Conservation (phyloP, 2,888 invertebrate genomes). For the Pristionchus exspectatus region DNA sequence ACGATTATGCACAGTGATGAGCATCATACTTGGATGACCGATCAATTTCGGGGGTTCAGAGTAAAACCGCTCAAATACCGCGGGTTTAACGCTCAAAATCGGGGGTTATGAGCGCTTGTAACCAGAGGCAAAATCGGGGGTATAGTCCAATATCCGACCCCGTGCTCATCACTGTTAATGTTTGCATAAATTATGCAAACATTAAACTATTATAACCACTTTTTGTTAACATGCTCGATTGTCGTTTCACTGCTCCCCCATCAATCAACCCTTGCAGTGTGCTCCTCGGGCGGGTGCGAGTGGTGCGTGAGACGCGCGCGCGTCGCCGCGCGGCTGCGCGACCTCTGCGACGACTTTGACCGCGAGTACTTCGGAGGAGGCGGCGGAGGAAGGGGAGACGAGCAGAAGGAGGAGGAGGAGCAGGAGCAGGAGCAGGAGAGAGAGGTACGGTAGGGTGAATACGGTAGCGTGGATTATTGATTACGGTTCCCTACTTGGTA, state of each 20-base stretch:
- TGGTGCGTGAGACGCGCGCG: conserved; percentile 46
- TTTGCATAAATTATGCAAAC: too few relatives aligned
- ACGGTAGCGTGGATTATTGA: not conserved
- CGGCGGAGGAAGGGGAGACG: not conserved
- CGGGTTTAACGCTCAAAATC: too few relatives aligned
- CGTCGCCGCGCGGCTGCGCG: conserved; percentile 36
- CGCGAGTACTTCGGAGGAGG: not conserved
- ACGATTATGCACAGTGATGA: too few relatives aligned
- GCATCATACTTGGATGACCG: too few relatives aligned
- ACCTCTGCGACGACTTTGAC: conserved; percentile 25
- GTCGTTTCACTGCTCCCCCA: not conserved
- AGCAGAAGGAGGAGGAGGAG: not conserved
- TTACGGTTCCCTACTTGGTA: too few relatives aligned
- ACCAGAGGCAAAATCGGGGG: too few relatives aligned
- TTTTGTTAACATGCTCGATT: not conserved
- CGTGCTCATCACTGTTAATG: too few relatives aligned
- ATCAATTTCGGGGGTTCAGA: too few relatives aligned
- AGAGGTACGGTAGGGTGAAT: not conserved
- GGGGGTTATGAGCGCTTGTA: too few relatives aligned
- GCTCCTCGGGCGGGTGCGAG: not conserved
- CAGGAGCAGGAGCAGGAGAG: not conserved
- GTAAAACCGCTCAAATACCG: too few relatives aligned
- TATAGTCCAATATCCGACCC: too few relatives aligned
- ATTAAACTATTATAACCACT: not conserved
- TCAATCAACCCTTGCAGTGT: not conserved